A percentile compares a stretch with the other conserved stretches of the same genome.
Evolutionary conservation across 37 sponge, comb jelly and placozoan species (phyloP).

Genomic region (Tethya wilhelma): DNA sequence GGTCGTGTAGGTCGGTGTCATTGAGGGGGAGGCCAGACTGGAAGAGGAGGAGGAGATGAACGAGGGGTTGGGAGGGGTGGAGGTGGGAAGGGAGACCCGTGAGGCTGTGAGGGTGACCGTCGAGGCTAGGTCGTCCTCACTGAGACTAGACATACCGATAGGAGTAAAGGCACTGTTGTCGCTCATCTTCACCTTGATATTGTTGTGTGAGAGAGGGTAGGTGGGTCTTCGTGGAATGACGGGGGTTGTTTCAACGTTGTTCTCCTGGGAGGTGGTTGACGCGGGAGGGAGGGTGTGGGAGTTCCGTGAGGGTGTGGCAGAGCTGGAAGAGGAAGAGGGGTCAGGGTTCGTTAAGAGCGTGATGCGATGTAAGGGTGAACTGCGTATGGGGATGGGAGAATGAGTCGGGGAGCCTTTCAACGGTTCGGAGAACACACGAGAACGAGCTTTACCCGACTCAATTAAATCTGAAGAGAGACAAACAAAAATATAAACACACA

Average conservation of each 20-base stretch:
- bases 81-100: slow-evolving; percentile 7
- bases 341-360: neutral
- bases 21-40: neutral
- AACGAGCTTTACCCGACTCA: slow-evolving; percentile 35
- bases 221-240: slow-evolving; percentile 37
- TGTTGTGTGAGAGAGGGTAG: slow-evolving; percentile 21
- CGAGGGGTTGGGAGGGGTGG: neutral
- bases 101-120: slow-evolving; percentile 28
- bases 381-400: slow-evolving; percentile 9
- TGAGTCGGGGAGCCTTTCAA: slow-evolving; percentile 37
- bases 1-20: neutral
- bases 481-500: too few relatives aligned
- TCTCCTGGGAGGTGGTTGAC: slow-evolving; percentile 2
- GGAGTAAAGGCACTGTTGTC: slow-evolving; percentile 33
- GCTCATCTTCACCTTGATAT: slow-evolving; percentile 29
- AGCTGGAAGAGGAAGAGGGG: slow-evolving; percentile 1
- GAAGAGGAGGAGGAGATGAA: neutral
- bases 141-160: slow-evolving; percentile 1
- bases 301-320: slow-evolving; percentile 15
- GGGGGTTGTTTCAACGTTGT: slow-evolving; percentile 1
- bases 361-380: slow-evolving; percentile 16
- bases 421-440: slow-evolving; percentile 28
- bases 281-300: slow-evolving; percentile 55
- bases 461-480: slow-evolving; percentile 19
- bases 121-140: slow-evolving; percentile 18